Base-by-base conservation (phyloP, 2,888 invertebrate genomes). In the Melipona bicolor region DNA sequence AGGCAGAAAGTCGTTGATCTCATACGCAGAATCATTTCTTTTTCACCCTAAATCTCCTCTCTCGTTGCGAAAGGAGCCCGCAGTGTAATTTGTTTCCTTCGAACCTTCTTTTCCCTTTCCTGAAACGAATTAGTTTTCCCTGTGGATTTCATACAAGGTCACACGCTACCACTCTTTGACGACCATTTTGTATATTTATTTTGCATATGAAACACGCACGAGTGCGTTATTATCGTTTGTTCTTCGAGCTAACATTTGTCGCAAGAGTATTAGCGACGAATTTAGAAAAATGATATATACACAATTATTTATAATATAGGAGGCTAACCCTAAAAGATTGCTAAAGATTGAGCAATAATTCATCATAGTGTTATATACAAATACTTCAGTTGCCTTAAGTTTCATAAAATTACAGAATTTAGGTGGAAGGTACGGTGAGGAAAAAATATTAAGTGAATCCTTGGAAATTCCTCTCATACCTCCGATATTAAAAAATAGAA, bases 71-170 rank as follows among this genome's bases (percentile, higher is more conserved):
- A 78, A n/a, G 15, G 62, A 64, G 43, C 36, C 27, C 21, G 11
- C n/a, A 19, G 32, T 17, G 24, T 78, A 69, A 78, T 78, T 62
- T 27, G 54, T 77, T 49, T 36, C 27, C 49, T 50, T n/a, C 49
- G 24, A 61, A 54, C 27, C n/a, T 59, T 52, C 43, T 43, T 52
- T 72, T 77, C n/a, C 49, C 11, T 70, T 50, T 62, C 54, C 36
- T 4, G 43, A 64, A 77, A 68, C n/a, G 32, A 81, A 81, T 81
- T 78, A 68, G 5, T 50, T 68, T 76, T 50, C 32, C 17, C 13
- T 11, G n/a, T 50, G 56, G 4, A 27, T 64, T 70, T 64, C 49
- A 27, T 52, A 69, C 64, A 68, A 56, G 13, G 4, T 56, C 17
- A 67, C 27, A 32, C 21, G 54, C 5, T 9, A 27, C 61, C 54